Percentiles rank a stretch among this genome's conserved stretches.
These are phyloP conservation scores for Spodoptera litura DNA, from an alignment of 1,140 invertebrate species.

Conservation along the genomic window DNA sequence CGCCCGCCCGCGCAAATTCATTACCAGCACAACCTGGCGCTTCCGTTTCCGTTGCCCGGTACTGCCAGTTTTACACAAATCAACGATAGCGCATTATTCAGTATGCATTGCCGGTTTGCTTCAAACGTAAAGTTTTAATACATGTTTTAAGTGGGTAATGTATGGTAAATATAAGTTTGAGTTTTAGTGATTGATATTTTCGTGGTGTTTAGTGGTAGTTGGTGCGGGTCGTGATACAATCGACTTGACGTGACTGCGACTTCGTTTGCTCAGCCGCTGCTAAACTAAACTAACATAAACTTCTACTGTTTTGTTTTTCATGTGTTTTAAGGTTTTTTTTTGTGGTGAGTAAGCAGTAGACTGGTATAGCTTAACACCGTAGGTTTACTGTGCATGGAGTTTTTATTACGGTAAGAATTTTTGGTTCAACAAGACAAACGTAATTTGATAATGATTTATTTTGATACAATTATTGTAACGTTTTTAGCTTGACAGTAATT, in stretches of 20 bases:
- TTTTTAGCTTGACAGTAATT: too few species aligned
- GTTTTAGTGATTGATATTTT: conserved; percentile 12
- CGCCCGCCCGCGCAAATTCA: conserved; percentile 82
- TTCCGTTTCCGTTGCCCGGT: conserved; percentile 76
- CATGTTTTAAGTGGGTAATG: neutral
- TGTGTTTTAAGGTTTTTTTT: neutral
- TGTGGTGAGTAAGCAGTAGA: neutral
- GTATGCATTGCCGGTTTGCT: conserved; percentile 58
- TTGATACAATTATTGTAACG: too few species aligned
- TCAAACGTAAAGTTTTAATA: neutral
- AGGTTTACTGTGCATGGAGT: too few species aligned
- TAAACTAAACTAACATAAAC: conserved; percentile 83
- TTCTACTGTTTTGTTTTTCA: conserved; percentile 52
- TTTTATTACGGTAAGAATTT: too few species aligned
- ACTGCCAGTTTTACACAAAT: conserved; percentile 26
- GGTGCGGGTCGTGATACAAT: conserved; percentile 61
- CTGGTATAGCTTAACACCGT: too few species aligned
- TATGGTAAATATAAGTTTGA: neutral
- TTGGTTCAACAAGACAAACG: too few species aligned
- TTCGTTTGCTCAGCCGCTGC: conserved; percentile 76
- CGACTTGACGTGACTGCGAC: conserved; percentile 70
- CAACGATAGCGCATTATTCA: neutral
- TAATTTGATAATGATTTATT: too few species aligned
- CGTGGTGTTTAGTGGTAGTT: conserved; percentile 16
- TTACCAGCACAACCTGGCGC: conserved; percentile 79